A percentile compares a stretch with the other conserved stretches of the same genome.
phyloP scores from a whole-genome alignment of 2,113 vertebrate species.

The Bufo bufo region DNA sequence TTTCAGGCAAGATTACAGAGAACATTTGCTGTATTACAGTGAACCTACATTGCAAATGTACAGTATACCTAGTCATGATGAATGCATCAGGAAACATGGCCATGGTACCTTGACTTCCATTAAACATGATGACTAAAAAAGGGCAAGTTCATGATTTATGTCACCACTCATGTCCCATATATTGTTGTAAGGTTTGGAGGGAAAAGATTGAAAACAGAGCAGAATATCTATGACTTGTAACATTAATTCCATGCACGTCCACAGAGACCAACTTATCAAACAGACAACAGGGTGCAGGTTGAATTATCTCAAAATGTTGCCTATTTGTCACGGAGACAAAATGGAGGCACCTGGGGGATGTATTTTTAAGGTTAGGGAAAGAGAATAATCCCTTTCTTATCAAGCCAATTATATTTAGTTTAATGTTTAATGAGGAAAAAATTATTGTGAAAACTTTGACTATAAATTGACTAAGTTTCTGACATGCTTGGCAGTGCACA shows the following conservation, averaged over 20 bases:
- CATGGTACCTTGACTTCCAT: constrained; percentile 43
- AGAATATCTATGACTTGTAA: constrained; percentile 31
- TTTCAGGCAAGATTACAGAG: background rate
- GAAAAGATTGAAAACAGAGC: constrained; percentile 43
- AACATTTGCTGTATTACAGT: background rate
- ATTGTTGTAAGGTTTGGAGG: background rate
- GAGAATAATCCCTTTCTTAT: background rate
- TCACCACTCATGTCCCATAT: background rate
- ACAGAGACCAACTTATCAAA: constrained; percentile 31
- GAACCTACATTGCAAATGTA: background rate
- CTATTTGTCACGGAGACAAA: constrained; percentile 46
- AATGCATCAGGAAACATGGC: constrained; percentile 29
- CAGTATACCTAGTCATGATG: constrained; percentile 27
- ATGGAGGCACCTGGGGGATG: constrained; percentile 1
- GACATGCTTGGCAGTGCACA: too few species aligned
- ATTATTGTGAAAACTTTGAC: too few species aligned
- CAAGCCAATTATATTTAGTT: background rate
- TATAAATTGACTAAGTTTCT: too few species aligned
- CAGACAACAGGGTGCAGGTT: constrained; percentile 31
- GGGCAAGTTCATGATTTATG: constrained; percentile 43
- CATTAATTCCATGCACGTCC: constrained; percentile 22
- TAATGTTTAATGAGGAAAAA: too few species aligned
- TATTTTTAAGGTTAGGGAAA: background rate
- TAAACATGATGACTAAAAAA: constrained; percentile 52
- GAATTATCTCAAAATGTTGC: constrained; percentile 34